These are phyloP conservation scores for Penaeus indicus DNA, from an alignment of 1,140 invertebrate genomes.

Conservation along the genomic window DNA sequence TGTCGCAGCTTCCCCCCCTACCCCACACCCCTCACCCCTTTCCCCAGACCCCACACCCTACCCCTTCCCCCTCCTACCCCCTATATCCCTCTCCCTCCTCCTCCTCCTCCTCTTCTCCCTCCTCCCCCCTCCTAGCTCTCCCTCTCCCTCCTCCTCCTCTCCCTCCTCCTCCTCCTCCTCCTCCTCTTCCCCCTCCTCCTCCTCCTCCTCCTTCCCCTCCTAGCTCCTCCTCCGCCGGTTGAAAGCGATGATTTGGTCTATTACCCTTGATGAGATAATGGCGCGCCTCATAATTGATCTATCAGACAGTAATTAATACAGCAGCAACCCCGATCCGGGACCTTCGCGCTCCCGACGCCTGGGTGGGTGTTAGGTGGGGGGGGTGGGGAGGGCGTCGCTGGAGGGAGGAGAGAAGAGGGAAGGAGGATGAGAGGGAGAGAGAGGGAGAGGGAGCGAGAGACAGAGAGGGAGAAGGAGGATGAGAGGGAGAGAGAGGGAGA, in stretches of 20 bases:
- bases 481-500: neutral
- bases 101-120: neutral
- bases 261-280: constrained; percentile 63
- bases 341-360: neutral
- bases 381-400: neutral
- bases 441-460: neutral
- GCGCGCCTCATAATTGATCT: constrained; percentile 61
- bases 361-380: neutral
- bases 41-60: too few species aligned
- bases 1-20: too few species aligned
- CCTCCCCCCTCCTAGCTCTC: neutral
- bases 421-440: neutral
- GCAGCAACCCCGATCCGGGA: constrained; percentile 15
- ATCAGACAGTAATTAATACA: constrained; percentile 63
- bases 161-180: neutral
- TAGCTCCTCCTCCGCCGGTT: constrained; percentile 12
- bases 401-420: neutral
- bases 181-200: neutral
- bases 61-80: too few species aligned
- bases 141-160: neutral
- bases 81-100: neutral
- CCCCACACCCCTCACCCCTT: too few species aligned
- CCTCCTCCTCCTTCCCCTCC: neutral
- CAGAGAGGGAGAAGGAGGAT: neutral
- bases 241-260: constrained; percentile 62